Evolutionary conservation across 1,140 invertebrate genomes (phyloP), one percentile per base, ranked within the genome.

Genomic region (Solen grandis): DNA sequence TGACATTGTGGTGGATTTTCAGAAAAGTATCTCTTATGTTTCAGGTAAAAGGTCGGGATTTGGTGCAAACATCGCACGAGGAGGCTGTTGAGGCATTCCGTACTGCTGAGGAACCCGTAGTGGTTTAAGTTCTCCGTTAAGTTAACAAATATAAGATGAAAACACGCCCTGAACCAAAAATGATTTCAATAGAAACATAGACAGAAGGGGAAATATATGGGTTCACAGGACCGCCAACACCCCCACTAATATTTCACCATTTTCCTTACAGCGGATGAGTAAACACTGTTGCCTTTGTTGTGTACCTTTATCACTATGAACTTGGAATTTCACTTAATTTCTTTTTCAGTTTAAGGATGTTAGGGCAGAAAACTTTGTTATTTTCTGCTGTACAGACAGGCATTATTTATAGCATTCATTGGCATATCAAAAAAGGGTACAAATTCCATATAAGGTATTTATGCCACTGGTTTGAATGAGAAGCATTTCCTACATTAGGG

Each of bases 1-100:
- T n/a, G 13, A n/a, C n/a, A 13, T 14, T n/a, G n/a, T n/a, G 69
- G 10, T 65, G 69, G 31, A 69, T 78, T 22, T 31, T 78, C n/a
- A 69, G 59, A 57, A 57, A 60, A 78, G 62, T 36, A 13, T 38
- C n/a, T 55, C 19, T 77, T 27, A 52, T 73, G 57, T 86, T 86
- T 4, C 90, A 96, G 95, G 94, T 96, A 76, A 96, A 96, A 92
- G 95, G 95, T 70, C 94, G 93, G 85, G 95, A 96, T 90, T 93
- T 96, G 78, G 95, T 94, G 82, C 89, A 92, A 46, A 89, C 92
- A 14, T 94, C 94, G 85, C 95, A 95, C 91, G 94, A 95, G 88
- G 95, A 96, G 88, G 95, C 95, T 41, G 94, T 96, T 75, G 94
- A 94, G 87, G 94, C 94, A 84, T 96, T 96, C 92, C 93, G 95